phyloP scores from a whole-genome alignment of 2,113 vertebrate species.

The Odontesthes bonariensis region DNA sequence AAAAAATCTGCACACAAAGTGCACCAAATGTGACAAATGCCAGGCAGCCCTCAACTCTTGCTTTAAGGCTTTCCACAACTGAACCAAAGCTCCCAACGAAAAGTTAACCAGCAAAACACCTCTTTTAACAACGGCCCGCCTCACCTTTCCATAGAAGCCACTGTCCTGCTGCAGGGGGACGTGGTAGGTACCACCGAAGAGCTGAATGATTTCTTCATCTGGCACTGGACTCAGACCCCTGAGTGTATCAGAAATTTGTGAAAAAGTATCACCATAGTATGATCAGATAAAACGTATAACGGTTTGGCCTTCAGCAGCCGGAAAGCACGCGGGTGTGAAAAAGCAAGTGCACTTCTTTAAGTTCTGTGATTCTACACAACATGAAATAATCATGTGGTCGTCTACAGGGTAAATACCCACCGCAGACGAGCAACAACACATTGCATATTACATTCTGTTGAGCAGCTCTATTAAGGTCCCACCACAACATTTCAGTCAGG shows the following conservation, averaged over 20 bases:
- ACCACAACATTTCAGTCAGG: neutral
- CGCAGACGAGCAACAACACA: too few relatives aligned
- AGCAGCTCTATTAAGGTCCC: too few relatives aligned
- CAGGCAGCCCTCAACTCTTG: neutral
- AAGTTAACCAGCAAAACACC: neutral
- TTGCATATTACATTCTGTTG: too few relatives aligned
- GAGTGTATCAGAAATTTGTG: slow-evolving; percentile 11
- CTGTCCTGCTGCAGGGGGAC: slow-evolving; percentile 87
- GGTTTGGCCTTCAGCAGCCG: neutral
- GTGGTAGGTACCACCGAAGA: slow-evolving; percentile 86
- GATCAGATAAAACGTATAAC: neutral
- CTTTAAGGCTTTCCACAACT: neutral
- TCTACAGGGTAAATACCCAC: too few relatives aligned
- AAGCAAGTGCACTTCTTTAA: too few relatives aligned
- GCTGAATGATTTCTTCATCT: slow-evolving; percentile 84
- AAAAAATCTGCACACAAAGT: neutral
- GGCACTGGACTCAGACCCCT: slow-evolving; percentile 86
- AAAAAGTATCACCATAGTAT: neutral
- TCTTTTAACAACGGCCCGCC: neutral
- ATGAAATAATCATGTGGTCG: neutral
- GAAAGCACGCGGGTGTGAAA: too few relatives aligned
- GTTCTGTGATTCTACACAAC: too few relatives aligned
- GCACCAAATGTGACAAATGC: neutral
- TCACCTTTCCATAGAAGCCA: slow-evolving; percentile 90
- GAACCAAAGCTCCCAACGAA: neutral